These are phyloP conservation scores for Caenorhabditis sp. DNA, from an alignment of 2,888 invertebrate genomes.

Conservation along the genomic window DNA sequence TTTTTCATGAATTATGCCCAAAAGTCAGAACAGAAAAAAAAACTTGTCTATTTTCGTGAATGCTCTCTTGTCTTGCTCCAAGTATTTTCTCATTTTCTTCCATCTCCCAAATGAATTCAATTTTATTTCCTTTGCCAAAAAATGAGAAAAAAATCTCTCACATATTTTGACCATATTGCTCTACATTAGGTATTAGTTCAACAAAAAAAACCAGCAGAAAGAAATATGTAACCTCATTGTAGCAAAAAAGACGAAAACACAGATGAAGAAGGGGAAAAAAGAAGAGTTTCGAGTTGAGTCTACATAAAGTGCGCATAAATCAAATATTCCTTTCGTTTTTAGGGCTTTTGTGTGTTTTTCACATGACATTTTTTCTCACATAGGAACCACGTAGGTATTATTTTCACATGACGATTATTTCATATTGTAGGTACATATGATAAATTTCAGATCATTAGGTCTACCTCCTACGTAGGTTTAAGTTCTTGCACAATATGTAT, in stretches of 20 bases:
- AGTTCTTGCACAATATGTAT: too few species aligned
- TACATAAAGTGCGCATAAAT: constrained; percentile 1
- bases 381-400: background rate
- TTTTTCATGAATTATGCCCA: too few species aligned
- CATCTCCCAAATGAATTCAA: background rate
- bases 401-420: background rate
- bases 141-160: background rate
- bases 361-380: background rate
- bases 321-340: constrained; percentile 1
- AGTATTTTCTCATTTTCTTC: background rate
- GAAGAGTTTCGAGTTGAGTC: constrained; percentile 1
- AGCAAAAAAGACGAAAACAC: background rate
- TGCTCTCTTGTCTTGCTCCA: background rate
- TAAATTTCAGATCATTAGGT: background rate
- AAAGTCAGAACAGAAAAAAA: too few species aligned
- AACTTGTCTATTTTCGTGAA: too few species aligned
- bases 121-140: background rate
- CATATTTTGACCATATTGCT: too few species aligned
- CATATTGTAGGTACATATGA: background rate
- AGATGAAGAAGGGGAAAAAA: background rate
- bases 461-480: background rate
- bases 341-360: background rate
- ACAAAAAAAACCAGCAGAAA: background rate
- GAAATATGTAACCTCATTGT: background rate
- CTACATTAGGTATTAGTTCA: background rate